Base-by-base conservation (phyloP, 2,888 invertebrate species). In the Zonitis immaculata region DNA sequence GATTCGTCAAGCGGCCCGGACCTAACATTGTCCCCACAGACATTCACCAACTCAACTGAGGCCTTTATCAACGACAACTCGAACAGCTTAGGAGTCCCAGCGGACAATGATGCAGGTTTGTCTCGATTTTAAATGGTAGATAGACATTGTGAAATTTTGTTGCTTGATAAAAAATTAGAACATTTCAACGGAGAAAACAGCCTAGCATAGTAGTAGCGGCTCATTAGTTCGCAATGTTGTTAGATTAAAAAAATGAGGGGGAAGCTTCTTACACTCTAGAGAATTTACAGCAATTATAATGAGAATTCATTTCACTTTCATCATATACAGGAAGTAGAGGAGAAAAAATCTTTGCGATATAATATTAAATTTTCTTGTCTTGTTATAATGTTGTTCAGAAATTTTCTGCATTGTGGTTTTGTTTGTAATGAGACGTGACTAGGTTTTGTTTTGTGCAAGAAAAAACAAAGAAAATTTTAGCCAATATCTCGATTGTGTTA, bases 1-100 rank as follows among this genome's bases (percentile, higher is more conserved):
- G 82, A 82, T 73, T 81, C 81, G 63, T 76, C 76, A 56, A 82
- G 81, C 66, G 82, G 81, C 56, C 82, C 81, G 63, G 82, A 82
- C 73, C 77, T 82, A 66, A 82, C 82, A 61, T 72, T 82, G 68
- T 82, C 82, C 58, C 82, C 82, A 61, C 82, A 82, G 73, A 82
- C 82, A 54, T 82, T 82, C 72, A 82, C 82, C 66, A 82, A 81
- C 69, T 80, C 82, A 66, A 79, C 82, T 59, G 82, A 82, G 75
- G 82, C 82, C 75, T 82, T 82, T 72, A 81, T 82, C 76, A 82
- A 82, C 74, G 82, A 82, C 78, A 82, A 82, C 76, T 82, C 82
- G 63, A 81, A 82, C 75, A 82, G 82, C 74, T 76, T 82, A 61
- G 81, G 82, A 49, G 81, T 82, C 66, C 79, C 81, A 47, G 77